Base-by-base conservation (phyloP, 2,113 vertebrate genomes). In the Lycocorax pyrrhopterus region DNA sequence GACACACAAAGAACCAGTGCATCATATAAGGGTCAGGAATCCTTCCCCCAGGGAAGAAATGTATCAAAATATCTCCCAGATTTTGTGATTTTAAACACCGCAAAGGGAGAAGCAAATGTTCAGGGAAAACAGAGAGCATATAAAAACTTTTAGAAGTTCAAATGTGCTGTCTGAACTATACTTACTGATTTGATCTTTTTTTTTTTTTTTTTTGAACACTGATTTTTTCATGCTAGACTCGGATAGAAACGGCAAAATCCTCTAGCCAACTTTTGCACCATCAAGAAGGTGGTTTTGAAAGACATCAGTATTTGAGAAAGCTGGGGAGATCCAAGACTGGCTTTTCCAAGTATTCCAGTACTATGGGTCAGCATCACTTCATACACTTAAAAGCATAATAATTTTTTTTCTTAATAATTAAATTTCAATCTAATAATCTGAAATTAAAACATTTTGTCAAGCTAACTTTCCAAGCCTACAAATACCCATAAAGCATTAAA, bases 331-430 rank as follows among this genome's bases (percentile, higher is more conserved):
- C 27, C 27, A 93, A 41, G 12, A 33, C 23, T 73, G 19, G 7
- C 12, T 81, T 71, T 77, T 84, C 56, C n/a, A 92, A 78, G 29
- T 4, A 52, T 75, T 90, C 23, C 27, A 59, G 27, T 30, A 59
- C 19, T 39, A 19, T 30, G 9, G 9, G 10, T 68, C 69, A 72
- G 3, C 9, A 86, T 74, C 59, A 23, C 8, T 72, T 77, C 26
- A 55, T 27, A 43, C 8, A 14, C 4, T 35, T 74, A 78, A 58
- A 78, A 78, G 4, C 0, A 0, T 21, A 52, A 41, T 3, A 33
- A 7, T 23, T 49, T 68, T 62, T 62, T 69, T 43, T 55, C 49
- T 46, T 39, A 59, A 67, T 16, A 49, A 58, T 43, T 71, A 53
- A 47, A 22, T 60, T 64, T 60, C 4, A 71, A 22, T 55, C 27